phyloP scores from a whole-genome alignment of 2,113 vertebrate species.

The Brachionichthys hirsutus region DNA sequence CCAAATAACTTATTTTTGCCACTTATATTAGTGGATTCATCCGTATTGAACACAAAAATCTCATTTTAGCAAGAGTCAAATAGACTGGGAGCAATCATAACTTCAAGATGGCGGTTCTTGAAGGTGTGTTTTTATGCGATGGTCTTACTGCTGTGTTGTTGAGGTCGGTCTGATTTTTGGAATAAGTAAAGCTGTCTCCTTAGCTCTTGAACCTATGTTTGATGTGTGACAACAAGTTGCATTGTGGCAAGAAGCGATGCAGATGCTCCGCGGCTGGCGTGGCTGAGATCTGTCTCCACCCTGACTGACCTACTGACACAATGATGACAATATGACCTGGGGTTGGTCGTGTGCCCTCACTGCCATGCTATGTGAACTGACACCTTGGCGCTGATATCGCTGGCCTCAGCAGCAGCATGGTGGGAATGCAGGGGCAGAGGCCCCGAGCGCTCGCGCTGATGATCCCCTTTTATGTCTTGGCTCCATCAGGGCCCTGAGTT shows the following conservation, averaged over 20 bases:
- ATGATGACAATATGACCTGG: not conserved
- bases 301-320: slow-evolving; percentile 42
- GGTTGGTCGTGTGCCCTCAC: slow-evolving; percentile 12
- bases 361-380: slow-evolving; percentile 6
- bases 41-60: too few relatives aligned
- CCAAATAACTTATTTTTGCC: too few relatives aligned
- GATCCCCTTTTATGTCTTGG: slow-evolving; percentile 72
- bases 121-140: too few relatives aligned
- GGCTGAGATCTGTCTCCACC: too few relatives aligned
- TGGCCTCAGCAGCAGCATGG: slow-evolving; percentile 30
- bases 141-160: too few relatives aligned
- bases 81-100: not conserved
- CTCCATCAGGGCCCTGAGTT: slow-evolving; percentile 72
- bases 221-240: too few relatives aligned
- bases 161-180: too few relatives aligned
- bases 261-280: too few relatives aligned
- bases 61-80: not conserved
- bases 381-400: slow-evolving; percentile 47
- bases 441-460: slow-evolving; percentile 48
- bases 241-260: too few relatives aligned
- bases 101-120: not conserved
- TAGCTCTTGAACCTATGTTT: too few relatives aligned
- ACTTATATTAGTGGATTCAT: too few relatives aligned
- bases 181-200: too few relatives aligned
- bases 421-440: slow-evolving; percentile 53